Evolutionary conservation across 2,888 invertebrate species (phyloP).

Genomic region (Emesis furor): DNA sequence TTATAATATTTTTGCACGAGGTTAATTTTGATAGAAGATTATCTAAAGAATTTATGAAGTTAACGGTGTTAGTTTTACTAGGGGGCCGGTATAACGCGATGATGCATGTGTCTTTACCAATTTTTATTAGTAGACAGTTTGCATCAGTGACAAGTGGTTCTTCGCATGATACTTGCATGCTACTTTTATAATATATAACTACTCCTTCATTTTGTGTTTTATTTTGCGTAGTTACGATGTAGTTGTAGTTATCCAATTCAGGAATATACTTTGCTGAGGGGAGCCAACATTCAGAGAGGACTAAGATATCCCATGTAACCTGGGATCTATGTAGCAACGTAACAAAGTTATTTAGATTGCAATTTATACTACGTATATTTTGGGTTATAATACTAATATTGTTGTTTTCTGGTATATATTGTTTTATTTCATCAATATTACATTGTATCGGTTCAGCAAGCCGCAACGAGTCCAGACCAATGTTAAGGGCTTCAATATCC

Average conservation of each 20-base stretch:
- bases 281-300: constrained; percentile 72
- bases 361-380: constrained; percentile 71
- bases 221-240: constrained; percentile 39
- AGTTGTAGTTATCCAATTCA: constrained; percentile 51
- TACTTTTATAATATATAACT: constrained; percentile 56
- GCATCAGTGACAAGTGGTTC: constrained; percentile 60
- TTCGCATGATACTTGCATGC: constrained; percentile 31
- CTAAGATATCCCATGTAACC: constrained; percentile 65
- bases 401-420: neutral
- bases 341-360: constrained; percentile 57
- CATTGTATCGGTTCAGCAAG: neutral
- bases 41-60: neutral
- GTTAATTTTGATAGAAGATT: neutral
- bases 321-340: constrained; percentile 54
- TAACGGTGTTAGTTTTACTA: neutral
- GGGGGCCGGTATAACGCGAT: constrained; percentile 59
- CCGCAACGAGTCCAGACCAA: no score
- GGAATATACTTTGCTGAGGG: constrained; percentile 50
- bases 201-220: constrained; percentile 72
- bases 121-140: constrained; percentile 57
- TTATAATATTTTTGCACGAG: neutral
- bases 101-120: constrained; percentile 37
- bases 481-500: no score
- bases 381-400: constrained; percentile 31
- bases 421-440: neutral